Conservation (phyloP, 2,797 vertebrate genomes). For the Platyrinchus mystaceus region DNA sequence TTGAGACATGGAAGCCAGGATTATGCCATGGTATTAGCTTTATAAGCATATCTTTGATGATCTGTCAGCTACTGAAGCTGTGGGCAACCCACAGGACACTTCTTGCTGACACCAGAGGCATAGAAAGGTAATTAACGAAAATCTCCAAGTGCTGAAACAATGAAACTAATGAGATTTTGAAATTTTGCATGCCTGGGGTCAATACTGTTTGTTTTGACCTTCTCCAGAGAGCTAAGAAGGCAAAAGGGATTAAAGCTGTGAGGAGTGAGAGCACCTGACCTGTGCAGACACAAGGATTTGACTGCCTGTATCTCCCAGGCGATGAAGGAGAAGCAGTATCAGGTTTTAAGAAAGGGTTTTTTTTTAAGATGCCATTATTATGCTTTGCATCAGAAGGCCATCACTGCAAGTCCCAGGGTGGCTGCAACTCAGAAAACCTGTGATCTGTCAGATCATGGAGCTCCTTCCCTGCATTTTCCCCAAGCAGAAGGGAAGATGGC, state of each 20-base stretch:
- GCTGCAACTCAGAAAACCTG: neutral
- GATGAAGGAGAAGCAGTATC: neutral
- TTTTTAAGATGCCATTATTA: neutral
- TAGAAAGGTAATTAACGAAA: conserved; percentile 23
- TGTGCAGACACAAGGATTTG: neutral
- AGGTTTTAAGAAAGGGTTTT: neutral
- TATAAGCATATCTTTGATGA: neutral
- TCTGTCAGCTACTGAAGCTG: neutral
- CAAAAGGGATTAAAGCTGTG: neutral
- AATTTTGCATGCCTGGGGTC: neutral
- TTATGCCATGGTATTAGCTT: neutral
- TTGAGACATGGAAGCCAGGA: neutral
- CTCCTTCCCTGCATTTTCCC: neutral
- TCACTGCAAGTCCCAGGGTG: neutral
- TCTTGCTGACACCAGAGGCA: neutral
- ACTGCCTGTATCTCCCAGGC: neutral
- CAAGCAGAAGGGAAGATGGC: neutral
- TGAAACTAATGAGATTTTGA: neutral
- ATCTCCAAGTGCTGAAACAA: neutral
- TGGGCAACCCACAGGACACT: neutral
- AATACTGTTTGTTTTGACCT: neutral
- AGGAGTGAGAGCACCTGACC: neutral
- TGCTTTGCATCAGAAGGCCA: neutral
- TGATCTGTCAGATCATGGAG: neutral
- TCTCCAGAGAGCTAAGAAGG: neutral